Percentiles rank a stretch among this genome's conserved stretches.
phyloP scores from a whole-genome alignment of 2,797 vertebrate genomes.

The Pseudochirops cupreus region DNA sequence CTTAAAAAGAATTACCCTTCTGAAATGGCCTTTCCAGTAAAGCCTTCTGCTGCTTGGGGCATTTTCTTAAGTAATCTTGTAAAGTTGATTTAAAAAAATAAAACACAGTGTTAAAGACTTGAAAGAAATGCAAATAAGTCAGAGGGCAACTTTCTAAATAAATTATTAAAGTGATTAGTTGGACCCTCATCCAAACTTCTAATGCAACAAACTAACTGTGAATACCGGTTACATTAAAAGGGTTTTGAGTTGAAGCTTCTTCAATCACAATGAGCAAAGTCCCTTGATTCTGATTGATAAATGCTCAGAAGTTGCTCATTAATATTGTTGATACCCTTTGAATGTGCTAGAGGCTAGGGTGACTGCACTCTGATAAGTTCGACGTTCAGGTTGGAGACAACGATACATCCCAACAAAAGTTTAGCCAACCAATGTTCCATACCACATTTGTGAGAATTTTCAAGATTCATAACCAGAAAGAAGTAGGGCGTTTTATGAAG shows the following conservation, averaged over 20 bases:
- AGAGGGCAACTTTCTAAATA: constrained; percentile 34
- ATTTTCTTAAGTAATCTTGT: constrained; percentile 26
- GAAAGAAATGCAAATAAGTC: constrained; percentile 41
- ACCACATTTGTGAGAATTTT: neutral
- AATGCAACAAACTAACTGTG: constrained; percentile 17
- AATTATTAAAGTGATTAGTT: constrained; percentile 49
- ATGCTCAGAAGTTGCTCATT: neutral
- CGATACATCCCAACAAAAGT: neutral
- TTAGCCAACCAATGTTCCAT: neutral
- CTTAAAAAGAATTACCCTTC: constrained; percentile 28
- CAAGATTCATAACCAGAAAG: neutral
- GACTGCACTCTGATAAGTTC: neutral
- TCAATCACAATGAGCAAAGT: neutral
- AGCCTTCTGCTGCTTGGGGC: neutral
- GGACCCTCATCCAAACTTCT: constrained; percentile 19
- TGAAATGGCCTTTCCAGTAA: constrained; percentile 37
- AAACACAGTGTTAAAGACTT: constrained; percentile 4
- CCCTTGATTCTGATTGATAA: constrained; percentile 17
- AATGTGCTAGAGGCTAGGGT: neutral
- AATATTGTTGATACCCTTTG: neutral
- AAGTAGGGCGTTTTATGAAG: neutral
- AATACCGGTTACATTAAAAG: neutral
- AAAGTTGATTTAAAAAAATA: constrained; percentile 27
- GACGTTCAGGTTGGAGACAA: neutral
- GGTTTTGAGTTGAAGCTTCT: neutral